Evolutionary conservation across 1,140 invertebrate species (phyloP).

Genomic region (Pogonognathellus flavescens): DNA sequence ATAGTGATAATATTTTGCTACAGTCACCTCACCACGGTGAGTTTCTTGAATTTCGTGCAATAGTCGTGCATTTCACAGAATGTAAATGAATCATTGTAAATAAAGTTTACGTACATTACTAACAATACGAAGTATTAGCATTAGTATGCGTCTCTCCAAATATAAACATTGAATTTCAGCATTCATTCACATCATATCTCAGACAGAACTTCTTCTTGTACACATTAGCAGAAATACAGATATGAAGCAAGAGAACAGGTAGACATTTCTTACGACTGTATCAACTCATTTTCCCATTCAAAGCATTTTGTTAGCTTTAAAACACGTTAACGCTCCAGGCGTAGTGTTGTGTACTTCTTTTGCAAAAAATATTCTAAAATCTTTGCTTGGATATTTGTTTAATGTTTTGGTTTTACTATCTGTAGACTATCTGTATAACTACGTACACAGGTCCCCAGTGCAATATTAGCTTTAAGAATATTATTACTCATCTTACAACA

Average conservation of each 20-base stretch:
- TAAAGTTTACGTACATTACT: neutral
- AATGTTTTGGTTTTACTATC: conserved; percentile 25
- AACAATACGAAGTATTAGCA: neutral
- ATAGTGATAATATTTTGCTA: neutral
- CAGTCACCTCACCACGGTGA: neutral
- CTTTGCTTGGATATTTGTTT: conserved; percentile 31
- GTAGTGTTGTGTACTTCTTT: conserved; percentile 2
- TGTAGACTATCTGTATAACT: too few species aligned
- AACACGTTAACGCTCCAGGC: conserved; percentile 10
- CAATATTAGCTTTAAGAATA: neutral
- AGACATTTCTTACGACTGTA: neutral
- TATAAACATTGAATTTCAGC: neutral
- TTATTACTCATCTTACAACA: neutral
- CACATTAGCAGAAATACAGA: neutral
- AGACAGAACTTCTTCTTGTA: conserved; percentile 1
- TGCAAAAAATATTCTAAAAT: conserved; percentile 39
- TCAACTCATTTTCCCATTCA: conserved; percentile 17
- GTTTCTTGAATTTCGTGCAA: neutral
- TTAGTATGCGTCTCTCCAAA: neutral
- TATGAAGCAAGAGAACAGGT: neutral
- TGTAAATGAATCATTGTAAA: neutral
- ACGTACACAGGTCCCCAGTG: neutral
- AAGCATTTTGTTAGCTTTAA: conserved; percentile 41
- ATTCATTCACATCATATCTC: conserved; percentile 5
- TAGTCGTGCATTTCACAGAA: conserved; percentile 5